phyloP scores from a whole-genome alignment of 2,888 invertebrate genomes.

The Hetaerina titia region DNA sequence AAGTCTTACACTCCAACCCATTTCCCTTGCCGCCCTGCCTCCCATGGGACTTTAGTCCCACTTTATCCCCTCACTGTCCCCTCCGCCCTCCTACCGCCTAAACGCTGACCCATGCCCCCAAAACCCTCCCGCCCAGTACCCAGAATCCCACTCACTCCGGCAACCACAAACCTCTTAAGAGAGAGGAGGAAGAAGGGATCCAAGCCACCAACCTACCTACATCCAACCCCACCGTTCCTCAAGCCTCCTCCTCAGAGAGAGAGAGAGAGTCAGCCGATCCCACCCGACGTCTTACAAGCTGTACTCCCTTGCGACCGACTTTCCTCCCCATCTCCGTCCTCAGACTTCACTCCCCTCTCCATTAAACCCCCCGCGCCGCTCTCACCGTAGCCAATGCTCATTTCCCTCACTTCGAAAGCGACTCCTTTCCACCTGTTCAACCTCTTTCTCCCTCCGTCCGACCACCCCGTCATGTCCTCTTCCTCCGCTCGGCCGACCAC shows the following conservation, averaged over 20 bases:
- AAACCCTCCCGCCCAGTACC: not conserved
- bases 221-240: not conserved
- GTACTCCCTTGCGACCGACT: constrained; percentile 41
- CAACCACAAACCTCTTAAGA: constrained; percentile 21
- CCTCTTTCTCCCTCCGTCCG: not conserved
- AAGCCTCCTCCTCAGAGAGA: not conserved
- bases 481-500: not conserved
- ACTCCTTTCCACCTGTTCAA: constrained; percentile 38
- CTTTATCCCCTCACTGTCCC: not conserved
- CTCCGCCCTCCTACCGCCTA: not conserved
- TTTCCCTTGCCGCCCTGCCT: not conserved
- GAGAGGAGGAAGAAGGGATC: not conserved
- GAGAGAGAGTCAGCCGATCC: not conserved
- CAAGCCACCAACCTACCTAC: not conserved
- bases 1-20: not conserved
- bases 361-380: not conserved
- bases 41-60: not conserved
- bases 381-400: not conserved
- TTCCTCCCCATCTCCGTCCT: not conserved
- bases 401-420: constrained; percentile 8
- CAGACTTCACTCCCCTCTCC: too few species aligned
- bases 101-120: not conserved
- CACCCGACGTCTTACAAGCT: not conserved
- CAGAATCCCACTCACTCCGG: constrained; percentile 13
- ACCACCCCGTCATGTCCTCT: not conserved